Percentiles rank a stretch among this genome's conserved stretches.
Evolutionary conservation across 2,797 vertebrate species (phyloP).

Genomic region (Sphaeramia orbicularis): DNA sequence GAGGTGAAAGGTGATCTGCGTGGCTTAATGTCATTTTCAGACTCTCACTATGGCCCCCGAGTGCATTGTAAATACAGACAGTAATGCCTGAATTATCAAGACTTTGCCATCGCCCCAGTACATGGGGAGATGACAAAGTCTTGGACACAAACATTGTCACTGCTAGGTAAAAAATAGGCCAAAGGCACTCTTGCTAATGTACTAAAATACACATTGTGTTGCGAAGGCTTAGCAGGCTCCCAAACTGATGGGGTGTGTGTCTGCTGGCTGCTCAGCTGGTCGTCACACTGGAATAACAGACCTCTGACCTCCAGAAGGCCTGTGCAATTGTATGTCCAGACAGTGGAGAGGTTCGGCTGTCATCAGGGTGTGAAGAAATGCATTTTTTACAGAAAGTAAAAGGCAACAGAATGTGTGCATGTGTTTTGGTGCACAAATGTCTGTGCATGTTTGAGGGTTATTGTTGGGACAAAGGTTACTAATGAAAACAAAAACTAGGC

Average conservation of each 20-base stretch:
- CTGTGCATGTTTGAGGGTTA: conserved; percentile 9
- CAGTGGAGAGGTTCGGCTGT: conserved; percentile 42
- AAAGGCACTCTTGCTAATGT: conserved; percentile 24
- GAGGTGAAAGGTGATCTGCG: conserved; percentile 80
- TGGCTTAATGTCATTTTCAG: conserved; percentile 73
- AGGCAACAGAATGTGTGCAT: conserved; percentile 47
- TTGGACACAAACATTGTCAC: conserved; percentile 29
- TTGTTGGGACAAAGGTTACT: conserved; percentile 24
- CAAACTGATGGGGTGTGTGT: conserved; percentile 17
- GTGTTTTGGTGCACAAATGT: not conserved
- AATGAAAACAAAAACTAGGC: too few relatives aligned
- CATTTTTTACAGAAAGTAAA: conserved; percentile 55
- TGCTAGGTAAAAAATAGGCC: conserved; percentile 31
- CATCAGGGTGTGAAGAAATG: conserved; percentile 62
- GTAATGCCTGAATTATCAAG: conserved; percentile 58
- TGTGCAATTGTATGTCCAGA: conserved; percentile 36
- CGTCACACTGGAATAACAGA: conserved; percentile 73
- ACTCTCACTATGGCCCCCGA: conserved; percentile 66
- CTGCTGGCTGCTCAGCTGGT: conserved; percentile 43
- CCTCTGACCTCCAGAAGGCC: conserved; percentile 66
- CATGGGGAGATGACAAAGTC: not conserved
- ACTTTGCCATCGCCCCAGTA: too few relatives aligned
- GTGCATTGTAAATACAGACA: conserved; percentile 55
- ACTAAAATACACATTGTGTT: conserved; percentile 29
- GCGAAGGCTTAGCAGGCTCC: conserved; percentile 32